Conservation (phyloP, 2,113 vertebrate species). For the Anarrhichthys ocellatus region DNA sequence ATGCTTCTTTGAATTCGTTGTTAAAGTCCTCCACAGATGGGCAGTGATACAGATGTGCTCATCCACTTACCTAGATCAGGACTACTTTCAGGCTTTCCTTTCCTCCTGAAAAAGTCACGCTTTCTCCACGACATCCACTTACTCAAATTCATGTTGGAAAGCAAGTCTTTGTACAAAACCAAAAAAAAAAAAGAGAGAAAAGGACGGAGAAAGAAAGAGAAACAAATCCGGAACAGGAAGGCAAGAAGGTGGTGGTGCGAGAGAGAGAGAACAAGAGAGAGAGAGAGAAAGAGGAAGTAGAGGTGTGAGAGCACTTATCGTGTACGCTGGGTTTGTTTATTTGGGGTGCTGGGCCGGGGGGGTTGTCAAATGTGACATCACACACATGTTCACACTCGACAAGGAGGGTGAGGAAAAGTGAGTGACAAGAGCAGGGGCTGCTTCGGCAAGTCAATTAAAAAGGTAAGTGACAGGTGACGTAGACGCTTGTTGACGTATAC, state of each 20-base stretch:
- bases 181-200: background rate
- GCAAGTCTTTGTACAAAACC: background rate
- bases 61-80: slow-evolving; percentile 71
- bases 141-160: slow-evolving; percentile 74
- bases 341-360: slow-evolving; percentile 24
- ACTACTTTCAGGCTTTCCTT: slow-evolving; percentile 55
- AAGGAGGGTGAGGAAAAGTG: slow-evolving; percentile 10
- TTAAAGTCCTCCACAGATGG: background rate
- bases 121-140: slow-evolving; percentile 82
- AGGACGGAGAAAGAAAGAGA: slow-evolving; percentile 27
- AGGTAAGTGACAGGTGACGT: slow-evolving; percentile 34
- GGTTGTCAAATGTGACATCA: slow-evolving; percentile 37
- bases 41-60: background rate
- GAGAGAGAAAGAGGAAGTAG: slow-evolving; percentile 72
- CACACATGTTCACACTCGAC: background rate
- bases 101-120: slow-evolving; percentile 73
- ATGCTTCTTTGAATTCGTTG: background rate
- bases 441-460: slow-evolving; percentile 18
- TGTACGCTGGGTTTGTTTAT: slow-evolving; percentile 49
- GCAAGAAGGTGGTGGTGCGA: slow-evolving; percentile 23
- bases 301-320: slow-evolving; percentile 44
- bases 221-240: slow-evolving; percentile 74
- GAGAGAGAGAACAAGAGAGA: slow-evolving; percentile 47
- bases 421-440: slow-evolving; percentile 29
- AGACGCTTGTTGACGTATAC: background rate